A percentile compares a stretch with the other conserved stretches of the same genome.
Conservation (phyloP, 2,797 vertebrate genomes). For the Argyrosomus regius region DNA sequence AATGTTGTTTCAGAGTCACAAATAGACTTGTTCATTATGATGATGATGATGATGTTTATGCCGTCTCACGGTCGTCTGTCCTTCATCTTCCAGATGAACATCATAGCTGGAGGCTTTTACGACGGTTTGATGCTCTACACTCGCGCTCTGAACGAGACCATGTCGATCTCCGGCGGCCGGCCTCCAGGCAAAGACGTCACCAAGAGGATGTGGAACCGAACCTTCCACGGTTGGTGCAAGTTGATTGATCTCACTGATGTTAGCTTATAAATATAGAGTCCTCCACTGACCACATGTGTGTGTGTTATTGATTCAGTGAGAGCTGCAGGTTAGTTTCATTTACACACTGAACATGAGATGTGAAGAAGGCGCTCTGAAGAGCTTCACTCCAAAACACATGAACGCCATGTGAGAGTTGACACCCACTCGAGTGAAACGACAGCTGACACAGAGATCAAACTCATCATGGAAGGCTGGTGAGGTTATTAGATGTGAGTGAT, state of each 20-base stretch:
- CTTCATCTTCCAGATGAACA: constrained; percentile 88
- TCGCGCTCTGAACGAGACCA: constrained; percentile 89
- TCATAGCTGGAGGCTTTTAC: constrained; percentile 92
- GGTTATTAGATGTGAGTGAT: constrained; percentile 1
- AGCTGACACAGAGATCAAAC: neutral
- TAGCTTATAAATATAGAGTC: too few relatives aligned
- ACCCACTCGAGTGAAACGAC: neutral
- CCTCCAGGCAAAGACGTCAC: constrained; percentile 83
- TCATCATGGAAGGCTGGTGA: neutral
- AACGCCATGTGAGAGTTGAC: neutral
- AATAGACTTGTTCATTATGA: too few relatives aligned
- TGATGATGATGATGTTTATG: too few relatives aligned
- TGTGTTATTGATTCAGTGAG: neutral
- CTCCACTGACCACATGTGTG: neutral
- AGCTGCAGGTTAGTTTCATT: neutral
- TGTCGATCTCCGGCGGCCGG: constrained; percentile 65
- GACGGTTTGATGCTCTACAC: constrained; percentile 92
- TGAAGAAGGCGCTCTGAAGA: neutral
- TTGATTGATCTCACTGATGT: too few relatives aligned
- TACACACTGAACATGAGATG: neutral
- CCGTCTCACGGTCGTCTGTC: neutral
- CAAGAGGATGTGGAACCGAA: constrained; percentile 92
- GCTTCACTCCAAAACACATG: neutral
- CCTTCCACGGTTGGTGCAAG: constrained; percentile 86
- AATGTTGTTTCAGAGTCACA: neutral